A percentile compares a stretch with the other conserved stretches of the same genome.
These are phyloP conservation scores for Spongilla lacustris DNA, from an alignment of 37 sponge, comb jelly and placozoan species.

Conservation along the genomic window DNA sequence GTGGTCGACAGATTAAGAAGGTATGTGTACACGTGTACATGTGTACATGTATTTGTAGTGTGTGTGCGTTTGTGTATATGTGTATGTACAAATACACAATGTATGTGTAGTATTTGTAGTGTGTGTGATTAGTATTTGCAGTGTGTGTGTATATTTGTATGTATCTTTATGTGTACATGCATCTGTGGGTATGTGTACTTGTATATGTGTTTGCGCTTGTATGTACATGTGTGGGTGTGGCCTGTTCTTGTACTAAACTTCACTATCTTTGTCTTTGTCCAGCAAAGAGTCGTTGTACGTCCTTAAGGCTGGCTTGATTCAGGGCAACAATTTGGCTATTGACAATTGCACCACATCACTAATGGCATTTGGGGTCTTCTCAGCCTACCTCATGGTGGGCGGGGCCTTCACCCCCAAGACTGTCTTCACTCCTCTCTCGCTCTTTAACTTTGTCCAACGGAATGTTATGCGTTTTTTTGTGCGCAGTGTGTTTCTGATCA, in stretches of 20 bases:
- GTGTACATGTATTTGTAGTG: neutral
- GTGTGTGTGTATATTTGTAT: no score
- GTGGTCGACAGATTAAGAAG: slow-evolving; percentile 52
- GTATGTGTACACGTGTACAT: slow-evolving; percentile 26
- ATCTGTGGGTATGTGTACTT: neutral
- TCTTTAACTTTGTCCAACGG: slow-evolving; percentile 27
- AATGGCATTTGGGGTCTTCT: slow-evolving; percentile 35
- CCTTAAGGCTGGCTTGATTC: slow-evolving; percentile 29
- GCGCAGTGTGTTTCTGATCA: slow-evolving; percentile 9
- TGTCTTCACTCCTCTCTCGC: slow-evolving; percentile 44
- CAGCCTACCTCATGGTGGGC: slow-evolving; percentile 12
- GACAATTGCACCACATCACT: neutral
- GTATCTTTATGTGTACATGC: no score
- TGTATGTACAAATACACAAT: no score
- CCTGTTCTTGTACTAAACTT: no score
- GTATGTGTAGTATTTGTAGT: no score
- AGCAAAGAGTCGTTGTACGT: slow-evolving; percentile 24
- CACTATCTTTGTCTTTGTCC: neutral
- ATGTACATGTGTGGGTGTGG: no score
- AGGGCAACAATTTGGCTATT: slow-evolving; percentile 11
- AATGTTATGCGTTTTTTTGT: slow-evolving; percentile 34
- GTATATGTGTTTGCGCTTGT: neutral
- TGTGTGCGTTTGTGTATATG: neutral
- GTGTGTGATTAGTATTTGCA: no score
- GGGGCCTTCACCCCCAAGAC: slow-evolving; percentile 31